Evolutionary conservation across 2,888 invertebrate genomes (phyloP).

Genomic region (Harpagoxenus sublaevis): DNA sequence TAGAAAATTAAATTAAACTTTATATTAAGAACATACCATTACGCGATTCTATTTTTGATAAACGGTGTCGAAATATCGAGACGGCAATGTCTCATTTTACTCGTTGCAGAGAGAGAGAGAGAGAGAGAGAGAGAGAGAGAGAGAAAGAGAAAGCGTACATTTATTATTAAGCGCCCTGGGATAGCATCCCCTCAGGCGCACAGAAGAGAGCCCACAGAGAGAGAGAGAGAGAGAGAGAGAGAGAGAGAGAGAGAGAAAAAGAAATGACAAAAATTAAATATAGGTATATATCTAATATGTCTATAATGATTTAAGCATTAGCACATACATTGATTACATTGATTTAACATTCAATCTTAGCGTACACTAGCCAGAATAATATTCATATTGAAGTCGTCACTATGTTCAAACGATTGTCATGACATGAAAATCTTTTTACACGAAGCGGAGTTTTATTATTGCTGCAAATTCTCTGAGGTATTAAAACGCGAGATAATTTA

Average conservation of each 20-base stretch:
- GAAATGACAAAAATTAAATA: not conserved
- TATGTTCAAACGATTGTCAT: not conserved
- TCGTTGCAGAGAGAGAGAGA: not conserved
- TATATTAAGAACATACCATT: not conserved
- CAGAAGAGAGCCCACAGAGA: too few species aligned
- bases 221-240: too few species aligned
- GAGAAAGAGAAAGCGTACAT: too few species aligned
- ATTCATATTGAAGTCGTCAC: not conserved
- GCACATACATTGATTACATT: slow-evolving; percentile 53
- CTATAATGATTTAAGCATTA: slow-evolving; percentile 26
- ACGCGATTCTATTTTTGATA: slow-evolving; percentile 17
- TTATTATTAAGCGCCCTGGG: too few species aligned
- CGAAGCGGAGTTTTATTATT: slow-evolving; percentile 51
- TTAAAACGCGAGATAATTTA: slow-evolving; percentile 60
- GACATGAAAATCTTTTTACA: slow-evolving; percentile 1
- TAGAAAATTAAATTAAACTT: slow-evolving; percentile 27
- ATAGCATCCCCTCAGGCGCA: too few species aligned
- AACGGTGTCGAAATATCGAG: not conserved
- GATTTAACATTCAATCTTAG: not conserved
- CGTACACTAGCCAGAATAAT: not conserved
- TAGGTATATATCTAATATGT: slow-evolving; percentile 15
- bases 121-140: too few species aligned
- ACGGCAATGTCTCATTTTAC: not conserved
- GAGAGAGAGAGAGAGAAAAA: not conserved
- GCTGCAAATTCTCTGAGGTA: slow-evolving; percentile 25